phyloP scores from a whole-genome alignment of 2,113 vertebrate species.

The Bubalus kerabau region DNA sequence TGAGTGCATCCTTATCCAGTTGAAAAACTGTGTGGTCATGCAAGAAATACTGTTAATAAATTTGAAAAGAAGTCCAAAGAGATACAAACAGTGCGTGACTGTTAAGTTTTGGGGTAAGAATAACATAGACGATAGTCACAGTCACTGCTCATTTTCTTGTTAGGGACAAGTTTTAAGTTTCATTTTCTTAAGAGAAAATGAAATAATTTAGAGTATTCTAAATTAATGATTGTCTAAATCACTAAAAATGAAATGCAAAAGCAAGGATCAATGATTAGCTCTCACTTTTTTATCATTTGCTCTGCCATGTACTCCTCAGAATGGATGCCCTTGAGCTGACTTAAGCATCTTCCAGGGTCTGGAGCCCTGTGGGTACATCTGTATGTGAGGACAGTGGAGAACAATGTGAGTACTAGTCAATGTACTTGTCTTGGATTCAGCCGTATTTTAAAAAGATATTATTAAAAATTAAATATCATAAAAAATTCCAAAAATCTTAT shows the following conservation, averaged over 20 bases:
- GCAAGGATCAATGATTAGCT: accelerated
- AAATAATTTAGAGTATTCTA: neutral
- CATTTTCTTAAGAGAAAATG: neutral
- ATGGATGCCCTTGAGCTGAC: neutral
- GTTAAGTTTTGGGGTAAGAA: neutral
- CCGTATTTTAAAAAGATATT: neutral
- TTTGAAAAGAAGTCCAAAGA: neutral
- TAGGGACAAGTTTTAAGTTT: neutral
- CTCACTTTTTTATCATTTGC: too few species aligned
- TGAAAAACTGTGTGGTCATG: neutral
- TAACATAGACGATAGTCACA: neutral
- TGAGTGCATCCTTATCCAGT: neutral
- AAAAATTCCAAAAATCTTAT: neutral
- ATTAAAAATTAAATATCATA: neutral
- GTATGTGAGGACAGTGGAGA: neutral
- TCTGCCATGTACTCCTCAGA: neutral
- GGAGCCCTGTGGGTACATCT: neutral
- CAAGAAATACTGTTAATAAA: neutral
- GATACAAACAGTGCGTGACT: too few species aligned
- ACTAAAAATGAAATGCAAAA: neutral
- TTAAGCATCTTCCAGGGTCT: neutral
- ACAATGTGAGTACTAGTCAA: neutral
- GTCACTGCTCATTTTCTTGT: neutral
- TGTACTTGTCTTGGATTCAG: neutral
- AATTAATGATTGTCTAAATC: neutral